Conservation (phyloP, 2,888 invertebrate genomes). For the Magallana nippona region DNA sequence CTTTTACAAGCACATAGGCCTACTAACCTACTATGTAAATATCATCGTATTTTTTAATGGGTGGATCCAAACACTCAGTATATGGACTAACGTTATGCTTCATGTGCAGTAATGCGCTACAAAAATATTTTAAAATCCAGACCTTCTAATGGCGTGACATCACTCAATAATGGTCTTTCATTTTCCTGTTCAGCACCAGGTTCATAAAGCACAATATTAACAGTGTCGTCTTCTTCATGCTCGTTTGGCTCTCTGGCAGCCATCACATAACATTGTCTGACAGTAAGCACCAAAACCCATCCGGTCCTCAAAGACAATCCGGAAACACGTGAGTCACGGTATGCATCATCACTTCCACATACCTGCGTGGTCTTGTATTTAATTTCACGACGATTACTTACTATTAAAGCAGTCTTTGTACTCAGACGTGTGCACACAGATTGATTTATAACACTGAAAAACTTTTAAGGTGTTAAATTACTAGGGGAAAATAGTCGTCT, state of each 20-base stretch:
- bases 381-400: not conserved
- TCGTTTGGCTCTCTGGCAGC: not conserved
- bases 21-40: too few species aligned
- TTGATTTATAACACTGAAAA: too few species aligned
- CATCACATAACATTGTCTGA: not conserved
- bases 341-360: constrained; percentile 32
- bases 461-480: too few species aligned
- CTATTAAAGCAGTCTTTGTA: too few species aligned
- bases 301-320: constrained; percentile 21
- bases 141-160: constrained; percentile 16
- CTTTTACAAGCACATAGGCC: too few species aligned
- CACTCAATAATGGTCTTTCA: not conserved
- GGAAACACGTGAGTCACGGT: constrained; percentile 16
- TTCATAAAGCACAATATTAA: not conserved
- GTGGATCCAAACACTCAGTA: not conserved
- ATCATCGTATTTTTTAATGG: not conserved
- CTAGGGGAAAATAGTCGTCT: too few species aligned
- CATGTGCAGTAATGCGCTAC: not conserved
- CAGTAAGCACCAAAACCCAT: constrained; percentile 10
- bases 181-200: not conserved
- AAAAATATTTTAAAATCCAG: not conserved
- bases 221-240: not conserved
- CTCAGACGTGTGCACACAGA: too few species aligned
- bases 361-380: constrained; percentile 6
- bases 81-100: not conserved